phyloP scores from a whole-genome alignment of 1,140 invertebrate species.

The Parapsyche elsis region DNA sequence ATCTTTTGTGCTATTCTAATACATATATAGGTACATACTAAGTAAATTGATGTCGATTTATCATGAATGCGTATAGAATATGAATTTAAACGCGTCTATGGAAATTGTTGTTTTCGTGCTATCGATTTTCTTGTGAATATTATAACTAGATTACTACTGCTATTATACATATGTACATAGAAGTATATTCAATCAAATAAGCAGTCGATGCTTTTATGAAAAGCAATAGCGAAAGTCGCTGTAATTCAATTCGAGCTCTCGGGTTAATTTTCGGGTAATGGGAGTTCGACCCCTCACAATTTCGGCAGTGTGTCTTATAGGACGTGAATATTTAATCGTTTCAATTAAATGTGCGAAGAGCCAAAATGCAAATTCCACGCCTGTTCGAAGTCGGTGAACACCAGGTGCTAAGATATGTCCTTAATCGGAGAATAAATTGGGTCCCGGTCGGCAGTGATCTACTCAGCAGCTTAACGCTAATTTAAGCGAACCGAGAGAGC shows the following conservation, averaged over 20 bases:
- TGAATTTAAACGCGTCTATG: no score
- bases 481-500: not conserved
- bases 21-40: no score
- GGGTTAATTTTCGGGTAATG: not conserved
- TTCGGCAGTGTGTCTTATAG: not conserved
- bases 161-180: no score
- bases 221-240: no score
- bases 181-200: no score
- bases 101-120: no score
- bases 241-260: not conserved
- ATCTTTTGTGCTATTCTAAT: no score
- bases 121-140: no score
- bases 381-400: not conserved
- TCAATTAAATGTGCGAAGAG: slow-evolving; percentile 12
- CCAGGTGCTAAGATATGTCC: slow-evolving; percentile 16
- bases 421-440: slow-evolving; percentile 21
- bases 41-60: no score
- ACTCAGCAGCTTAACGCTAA: not conserved
- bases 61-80: no score
- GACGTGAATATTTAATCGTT: slow-evolving; percentile 18
- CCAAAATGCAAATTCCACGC: slow-evolving; percentile 8
- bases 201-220: no score
- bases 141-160: no score
- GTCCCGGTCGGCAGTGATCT: not conserved
- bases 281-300: not conserved